These are phyloP conservation scores for Dasypus novemcinctus DNA, from an alignment of 2,113 vertebrate genomes.

Conservation along the genomic window DNA sequence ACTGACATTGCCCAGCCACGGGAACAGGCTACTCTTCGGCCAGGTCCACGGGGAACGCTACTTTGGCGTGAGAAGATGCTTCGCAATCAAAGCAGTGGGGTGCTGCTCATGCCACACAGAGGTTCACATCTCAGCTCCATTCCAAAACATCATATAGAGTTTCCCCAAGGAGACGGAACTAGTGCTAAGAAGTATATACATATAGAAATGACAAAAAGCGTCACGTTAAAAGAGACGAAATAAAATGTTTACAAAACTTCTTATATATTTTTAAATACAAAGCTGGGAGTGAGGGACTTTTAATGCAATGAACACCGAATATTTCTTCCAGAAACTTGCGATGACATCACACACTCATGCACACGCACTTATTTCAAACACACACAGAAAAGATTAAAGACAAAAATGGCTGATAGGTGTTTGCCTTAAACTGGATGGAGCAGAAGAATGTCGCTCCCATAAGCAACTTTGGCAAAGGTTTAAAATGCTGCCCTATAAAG, in stretches of 20 bases:
- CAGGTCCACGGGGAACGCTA: fast-evolving
- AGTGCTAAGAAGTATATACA: neutral
- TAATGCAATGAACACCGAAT: neutral
- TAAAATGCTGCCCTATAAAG: neutral
- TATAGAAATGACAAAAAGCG: neutral
- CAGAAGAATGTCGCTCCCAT: neutral
- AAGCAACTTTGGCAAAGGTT: neutral
- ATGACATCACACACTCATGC: neutral
- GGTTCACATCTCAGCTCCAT: fast-evolving
- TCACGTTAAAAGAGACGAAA: neutral
- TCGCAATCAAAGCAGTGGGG: fast-evolving
- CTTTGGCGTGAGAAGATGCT: neutral
- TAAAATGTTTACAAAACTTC: slow-evolving; percentile 40
- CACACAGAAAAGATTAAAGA: neutral
- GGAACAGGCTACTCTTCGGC: fast-evolving
- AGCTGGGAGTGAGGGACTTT: neutral
- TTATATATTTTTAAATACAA: neutral
- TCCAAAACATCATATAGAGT: fast-evolving
- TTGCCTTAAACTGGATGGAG: neutral
- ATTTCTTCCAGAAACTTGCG: neutral
- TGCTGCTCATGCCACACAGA: fast-evolving
- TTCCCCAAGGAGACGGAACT: neutral
- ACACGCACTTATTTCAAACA: neutral
- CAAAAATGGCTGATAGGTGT: neutral
- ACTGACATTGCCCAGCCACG: fast-evolving